Percentiles rank a stretch among this genome's conserved stretches.
phyloP scores from a whole-genome alignment of 2,113 vertebrate genomes.

The Tachycineta bicolor region DNA sequence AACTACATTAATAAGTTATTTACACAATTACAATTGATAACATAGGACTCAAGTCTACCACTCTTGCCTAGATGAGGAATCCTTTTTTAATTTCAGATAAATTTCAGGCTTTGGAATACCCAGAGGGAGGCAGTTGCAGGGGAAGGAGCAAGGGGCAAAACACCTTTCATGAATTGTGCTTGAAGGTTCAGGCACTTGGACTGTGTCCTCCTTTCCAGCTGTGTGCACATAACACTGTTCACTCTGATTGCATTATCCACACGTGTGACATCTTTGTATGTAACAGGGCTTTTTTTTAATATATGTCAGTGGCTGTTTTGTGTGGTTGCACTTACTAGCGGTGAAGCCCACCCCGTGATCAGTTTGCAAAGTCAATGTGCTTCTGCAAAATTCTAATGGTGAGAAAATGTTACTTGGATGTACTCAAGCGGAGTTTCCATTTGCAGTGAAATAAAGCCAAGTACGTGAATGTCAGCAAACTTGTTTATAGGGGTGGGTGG shows the following conservation, averaged over 20 bases:
- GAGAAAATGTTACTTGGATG: not conserved
- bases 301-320: not conserved
- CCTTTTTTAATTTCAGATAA: not conserved
- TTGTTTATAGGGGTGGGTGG: slow-evolving; percentile 26
- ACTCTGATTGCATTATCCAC: not conserved
- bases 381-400: not conserved
- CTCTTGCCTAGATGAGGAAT: not conserved
- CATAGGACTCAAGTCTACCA: not conserved
- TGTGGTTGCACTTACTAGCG: not conserved
- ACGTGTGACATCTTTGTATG: not conserved
- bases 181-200: not conserved
- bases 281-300: not conserved
- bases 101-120: not conserved
- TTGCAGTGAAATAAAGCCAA: not conserved
- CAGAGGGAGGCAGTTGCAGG: not conserved
- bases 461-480: slow-evolving; percentile 14
- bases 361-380: rapidly evolving
- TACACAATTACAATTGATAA: not conserved
- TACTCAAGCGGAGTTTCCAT: not conserved
- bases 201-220: not conserved
- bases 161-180: not conserved
- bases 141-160: rapidly evolving
- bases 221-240: rapidly evolving
- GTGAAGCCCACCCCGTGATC: not conserved
- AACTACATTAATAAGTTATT: not conserved